Evolutionary conservation across 2,888 invertebrate genomes (phyloP).

Genomic region (Lasioglossum zephyrum): DNA sequence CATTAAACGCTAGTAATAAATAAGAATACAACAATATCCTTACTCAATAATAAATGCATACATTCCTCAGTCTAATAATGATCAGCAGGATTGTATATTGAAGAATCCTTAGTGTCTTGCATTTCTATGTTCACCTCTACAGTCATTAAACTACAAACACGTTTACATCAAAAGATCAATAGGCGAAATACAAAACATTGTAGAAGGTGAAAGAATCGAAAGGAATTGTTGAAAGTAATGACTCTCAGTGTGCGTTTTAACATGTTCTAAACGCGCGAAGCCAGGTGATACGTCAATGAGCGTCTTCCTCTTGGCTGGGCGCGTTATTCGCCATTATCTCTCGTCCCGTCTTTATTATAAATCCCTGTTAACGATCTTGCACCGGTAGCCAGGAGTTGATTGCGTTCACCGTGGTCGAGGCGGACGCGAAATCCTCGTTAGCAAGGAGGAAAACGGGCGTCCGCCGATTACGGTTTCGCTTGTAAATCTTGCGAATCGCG

Average conservation of each 20-base stretch:
- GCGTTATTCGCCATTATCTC: constrained; percentile 5
- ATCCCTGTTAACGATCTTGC: not conserved
- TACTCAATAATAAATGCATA: too few species aligned
- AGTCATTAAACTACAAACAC: too few species aligned
- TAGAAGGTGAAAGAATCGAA: not conserved
- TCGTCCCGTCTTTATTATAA: constrained; percentile 5
- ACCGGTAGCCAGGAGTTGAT: constrained; percentile 5
- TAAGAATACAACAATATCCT: too few species aligned
- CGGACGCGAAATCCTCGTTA: constrained; percentile 17
- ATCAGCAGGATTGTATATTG: too few species aligned
- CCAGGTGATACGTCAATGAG: constrained; percentile 50
- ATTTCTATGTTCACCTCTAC: too few species aligned
- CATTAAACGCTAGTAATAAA: too few species aligned
- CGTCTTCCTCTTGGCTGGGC: not conserved
- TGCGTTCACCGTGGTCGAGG: constrained; percentile 5
- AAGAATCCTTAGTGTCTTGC: too few species aligned
- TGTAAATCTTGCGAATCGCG: constrained; percentile 18
- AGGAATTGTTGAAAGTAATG: not conserved
- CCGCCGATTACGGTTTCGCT: constrained; percentile 19
- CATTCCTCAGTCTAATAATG: too few species aligned
- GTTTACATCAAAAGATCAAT: not conserved
- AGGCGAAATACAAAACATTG: not conserved
- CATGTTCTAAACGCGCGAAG: constrained; percentile 47
- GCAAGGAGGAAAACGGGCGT: constrained; percentile 1
- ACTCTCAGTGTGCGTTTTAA: constrained; percentile 35